Evolutionary conservation across 2,888 invertebrate genomes (phyloP).

Genomic region (Phaonia tiefii): DNA sequence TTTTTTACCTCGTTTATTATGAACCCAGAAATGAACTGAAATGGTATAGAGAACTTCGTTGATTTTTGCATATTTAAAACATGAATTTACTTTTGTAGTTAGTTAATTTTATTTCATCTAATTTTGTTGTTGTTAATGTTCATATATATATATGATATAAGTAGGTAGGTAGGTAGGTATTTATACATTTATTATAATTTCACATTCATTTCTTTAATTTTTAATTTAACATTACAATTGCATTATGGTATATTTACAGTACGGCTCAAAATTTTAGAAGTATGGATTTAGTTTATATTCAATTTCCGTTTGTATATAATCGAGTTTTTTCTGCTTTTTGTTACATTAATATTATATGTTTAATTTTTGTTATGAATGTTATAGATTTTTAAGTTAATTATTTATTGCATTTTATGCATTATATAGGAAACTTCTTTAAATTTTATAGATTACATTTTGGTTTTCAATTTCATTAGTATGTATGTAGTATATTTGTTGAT

Average conservation of each 20-base stretch:
- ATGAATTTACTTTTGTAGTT: not conserved
- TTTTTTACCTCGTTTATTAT: too few species aligned
- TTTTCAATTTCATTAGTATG: conserved; percentile 11
- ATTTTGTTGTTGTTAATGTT: conserved; percentile 23
- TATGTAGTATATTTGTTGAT: not conserved
- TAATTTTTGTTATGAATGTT: conserved; percentile 18
- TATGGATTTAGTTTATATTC: conserved; percentile 8
- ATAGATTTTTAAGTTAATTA: conserved; percentile 32
- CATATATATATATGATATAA: conserved; percentile 9
- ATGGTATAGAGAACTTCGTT: too few species aligned
- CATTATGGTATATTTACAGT: conserved; percentile 49
- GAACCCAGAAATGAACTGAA: too few species aligned
- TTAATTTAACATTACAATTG: conserved; percentile 25
- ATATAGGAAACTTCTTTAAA: conserved; percentile 63
- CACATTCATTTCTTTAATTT: conserved; percentile 14
- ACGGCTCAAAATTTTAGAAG: conserved; percentile 45
- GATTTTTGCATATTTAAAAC: too few species aligned
- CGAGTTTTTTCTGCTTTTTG: conserved; percentile 1
- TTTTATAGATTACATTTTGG: conserved; percentile 21
- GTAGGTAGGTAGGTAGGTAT: conserved; percentile 11
- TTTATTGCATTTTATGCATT: conserved; percentile 60
- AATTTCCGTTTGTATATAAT: conserved; percentile 8
- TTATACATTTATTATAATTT: conserved; percentile 25
- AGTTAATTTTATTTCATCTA: conserved; percentile 7
- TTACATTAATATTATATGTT: not conserved